Evolutionary conservation across 2,113 vertebrate genomes (phyloP).

Genomic region (Geococcyx californianus): DNA sequence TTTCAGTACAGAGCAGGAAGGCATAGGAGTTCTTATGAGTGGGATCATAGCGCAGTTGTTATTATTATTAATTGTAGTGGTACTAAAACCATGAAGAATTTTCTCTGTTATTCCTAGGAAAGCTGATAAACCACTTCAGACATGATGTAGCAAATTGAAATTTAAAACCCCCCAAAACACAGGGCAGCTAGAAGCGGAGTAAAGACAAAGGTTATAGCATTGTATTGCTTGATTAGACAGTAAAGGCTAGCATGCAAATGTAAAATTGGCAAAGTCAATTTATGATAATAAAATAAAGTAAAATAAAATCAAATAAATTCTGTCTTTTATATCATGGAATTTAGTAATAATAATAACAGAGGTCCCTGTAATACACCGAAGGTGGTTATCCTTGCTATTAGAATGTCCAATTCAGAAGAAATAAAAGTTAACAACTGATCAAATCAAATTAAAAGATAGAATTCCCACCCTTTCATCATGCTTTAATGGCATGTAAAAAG

Average conservation of each 20-base stretch:
- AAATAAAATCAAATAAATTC: not conserved
- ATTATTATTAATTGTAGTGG: not conserved
- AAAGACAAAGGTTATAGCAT: not conserved
- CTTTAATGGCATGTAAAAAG: conserved; percentile 51
- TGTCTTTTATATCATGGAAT: not conserved
- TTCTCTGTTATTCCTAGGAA: not conserved
- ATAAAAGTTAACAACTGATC: conserved; percentile 66
- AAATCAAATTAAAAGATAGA: conserved; percentile 66
- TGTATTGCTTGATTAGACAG: not conserved
- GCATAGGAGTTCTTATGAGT: not conserved
- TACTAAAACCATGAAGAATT: not conserved
- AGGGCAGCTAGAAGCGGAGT: not conserved
- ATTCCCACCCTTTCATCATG: conserved; percentile 52
- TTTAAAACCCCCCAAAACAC: not conserved
- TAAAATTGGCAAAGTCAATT: not conserved
- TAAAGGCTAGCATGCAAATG: not conserved
- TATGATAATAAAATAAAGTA: not conserved
- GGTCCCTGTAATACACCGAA: not conserved
- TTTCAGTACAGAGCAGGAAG: not conserved
- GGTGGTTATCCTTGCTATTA: conserved; percentile 26
- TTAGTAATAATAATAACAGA: conserved; percentile 1
- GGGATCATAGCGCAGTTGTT: not conserved
- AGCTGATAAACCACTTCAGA: not conserved
- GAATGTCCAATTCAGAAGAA: conserved; percentile 43
- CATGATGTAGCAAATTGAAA: not conserved